Conservation (phyloP, 2,888 invertebrate species). For the Standfussiana lucernea region DNA sequence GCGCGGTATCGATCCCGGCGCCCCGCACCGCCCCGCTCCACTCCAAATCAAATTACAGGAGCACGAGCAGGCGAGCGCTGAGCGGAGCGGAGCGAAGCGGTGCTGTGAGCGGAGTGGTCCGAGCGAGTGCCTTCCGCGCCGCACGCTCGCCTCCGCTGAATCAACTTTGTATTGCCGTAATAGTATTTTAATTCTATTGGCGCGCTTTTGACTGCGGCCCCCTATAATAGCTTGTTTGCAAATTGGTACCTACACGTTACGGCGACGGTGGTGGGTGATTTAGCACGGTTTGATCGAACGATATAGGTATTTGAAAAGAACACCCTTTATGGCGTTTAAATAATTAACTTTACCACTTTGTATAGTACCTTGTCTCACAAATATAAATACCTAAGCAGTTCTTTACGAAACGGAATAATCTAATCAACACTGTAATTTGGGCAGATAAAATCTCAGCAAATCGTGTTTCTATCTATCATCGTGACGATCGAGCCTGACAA, state of each 20-base stretch:
- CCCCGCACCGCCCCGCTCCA: constrained; percentile 79
- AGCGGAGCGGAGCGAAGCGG: constrained; percentile 59
- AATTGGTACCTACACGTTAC: constrained; percentile 81
- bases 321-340: constrained; percentile 61
- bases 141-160: constrained; percentile 75
- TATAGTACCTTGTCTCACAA: not conserved
- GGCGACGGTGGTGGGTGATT: constrained; percentile 70
- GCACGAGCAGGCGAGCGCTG: constrained; percentile 73
- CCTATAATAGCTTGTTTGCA: constrained; percentile 85
- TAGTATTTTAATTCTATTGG: constrained; percentile 90
- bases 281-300: constrained; percentile 69
- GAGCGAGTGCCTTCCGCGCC: constrained; percentile 66
- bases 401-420: constrained; percentile 20
- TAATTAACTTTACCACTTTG: constrained; percentile 52
- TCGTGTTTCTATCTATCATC: constrained; percentile 31
- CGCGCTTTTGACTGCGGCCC: constrained; percentile 85
- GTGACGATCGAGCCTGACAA: constrained; percentile 45
- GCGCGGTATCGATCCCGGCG: constrained; percentile 67
- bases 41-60: constrained; percentile 91
- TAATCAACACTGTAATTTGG: constrained; percentile 41
- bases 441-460: constrained; percentile 36
- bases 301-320: constrained; percentile 51
- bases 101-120: constrained; percentile 31
- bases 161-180: constrained; percentile 89
- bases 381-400: not conserved